Evolutionary conservation across 2,113 vertebrate species (phyloP), one percentile per base, ranked within the genome.

Genomic region (Cisticola juncidis): DNA sequence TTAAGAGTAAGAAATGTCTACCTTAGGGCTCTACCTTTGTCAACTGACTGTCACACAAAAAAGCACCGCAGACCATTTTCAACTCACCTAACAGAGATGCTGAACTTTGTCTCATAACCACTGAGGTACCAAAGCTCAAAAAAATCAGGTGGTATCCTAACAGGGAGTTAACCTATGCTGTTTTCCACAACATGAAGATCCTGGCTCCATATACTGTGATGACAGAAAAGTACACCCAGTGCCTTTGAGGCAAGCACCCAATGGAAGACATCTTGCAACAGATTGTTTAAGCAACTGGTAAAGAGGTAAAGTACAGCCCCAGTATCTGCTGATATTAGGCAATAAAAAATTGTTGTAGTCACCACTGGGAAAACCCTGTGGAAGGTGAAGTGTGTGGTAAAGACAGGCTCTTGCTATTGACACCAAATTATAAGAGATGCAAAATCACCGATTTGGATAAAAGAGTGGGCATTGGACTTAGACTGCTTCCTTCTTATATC

Each of bases 141-240:
- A 76, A 78, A 44, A 48, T 33, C 4, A 60, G 4, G 24, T 28
- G 31, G 5, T 8, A 53, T 3, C 9, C 53, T 36, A 51, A n/a
- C 5, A 84, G 22, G 11, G 15, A 26, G 11, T 33, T 61, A 48
- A 33, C 5, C 8, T 29, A 16, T 0, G 0, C 26, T 69, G 14
- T 11, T 31, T 28, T 40, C 7, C 25, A 53, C 42, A 57, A 6
- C 5, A 72, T 44, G 31, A 12, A 62, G 38, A 9, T 77, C 50
- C 54, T 70, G 74, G 12, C 9, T 76, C 31, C 25, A 23, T 5
- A 61, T 11, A 47, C 12, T 62, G 17, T 9, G 26, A 72, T 71
- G 61, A 57, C 24, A 86, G 36, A 82, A 64, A 92, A 80, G 20
- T 28, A 60, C 8, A 18, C 28, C 20, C 40, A 31, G 12, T 17